phyloP scores from a whole-genome alignment of 2,797 vertebrate genomes.

The Lacerta bilineata region DNA sequence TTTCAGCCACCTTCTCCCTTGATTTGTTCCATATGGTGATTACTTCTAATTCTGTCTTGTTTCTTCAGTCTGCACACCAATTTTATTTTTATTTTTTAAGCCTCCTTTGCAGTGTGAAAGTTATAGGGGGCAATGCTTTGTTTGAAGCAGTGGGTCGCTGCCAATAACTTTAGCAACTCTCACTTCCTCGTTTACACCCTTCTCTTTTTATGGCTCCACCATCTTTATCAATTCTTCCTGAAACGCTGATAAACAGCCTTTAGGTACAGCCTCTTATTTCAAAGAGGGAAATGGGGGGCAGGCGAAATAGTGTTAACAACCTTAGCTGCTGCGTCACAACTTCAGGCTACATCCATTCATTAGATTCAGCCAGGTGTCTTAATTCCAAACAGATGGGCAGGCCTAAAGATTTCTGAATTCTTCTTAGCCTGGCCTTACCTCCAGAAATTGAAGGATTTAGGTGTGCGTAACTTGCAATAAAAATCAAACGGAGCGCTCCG shows the following conservation, averaged over 20 bases:
- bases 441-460: conserved; percentile 33
- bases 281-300: neutral
- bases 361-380: conserved; percentile 46
- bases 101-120: conserved; percentile 50
- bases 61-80: conserved; percentile 10
- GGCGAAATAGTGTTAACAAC: neutral
- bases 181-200: conserved; percentile 52
- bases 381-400: conserved; percentile 26
- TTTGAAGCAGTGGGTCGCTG: conserved; percentile 63
- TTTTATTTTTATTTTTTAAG: conserved; percentile 41
- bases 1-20: conserved; percentile 19
- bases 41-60: neutral
- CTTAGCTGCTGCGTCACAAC: conserved; percentile 38
- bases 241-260: conserved; percentile 40
- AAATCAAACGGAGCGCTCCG: conserved; percentile 5
- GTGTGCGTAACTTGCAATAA: conserved; percentile 22
- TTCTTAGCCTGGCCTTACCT: neutral
- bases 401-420: conserved; percentile 6
- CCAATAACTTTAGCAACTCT: conserved; percentile 68
- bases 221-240: conserved; percentile 47
- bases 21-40: conserved; percentile 32
- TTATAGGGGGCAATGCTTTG: conserved; percentile 68
- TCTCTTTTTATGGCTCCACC: conserved; percentile 36
- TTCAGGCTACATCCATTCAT: conserved; percentile 28
- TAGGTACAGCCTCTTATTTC: conserved; percentile 37